Percentiles rank a stretch among this genome's conserved stretches.
Conservation (phyloP, 2,888 invertebrate genomes). For the Drosophila anomalata region DNA sequence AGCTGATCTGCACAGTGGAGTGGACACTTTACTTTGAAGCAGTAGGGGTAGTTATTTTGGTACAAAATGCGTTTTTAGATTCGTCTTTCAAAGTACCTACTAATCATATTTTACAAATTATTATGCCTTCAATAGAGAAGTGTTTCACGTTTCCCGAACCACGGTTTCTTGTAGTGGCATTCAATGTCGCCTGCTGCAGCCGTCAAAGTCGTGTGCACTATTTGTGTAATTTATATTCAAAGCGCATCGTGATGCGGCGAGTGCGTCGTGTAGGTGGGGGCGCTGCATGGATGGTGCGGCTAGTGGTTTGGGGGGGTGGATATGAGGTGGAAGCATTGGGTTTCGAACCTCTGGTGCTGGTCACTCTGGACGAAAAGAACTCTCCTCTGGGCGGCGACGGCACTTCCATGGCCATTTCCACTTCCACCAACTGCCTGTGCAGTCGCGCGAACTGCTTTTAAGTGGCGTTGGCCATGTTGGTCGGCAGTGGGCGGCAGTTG, state of each 20-base stretch:
- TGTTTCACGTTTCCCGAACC: background rate
- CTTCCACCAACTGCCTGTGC: conserved; percentile 10
- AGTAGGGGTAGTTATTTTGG: background rate
- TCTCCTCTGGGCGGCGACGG: conserved; percentile 19
- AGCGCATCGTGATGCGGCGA: conserved; percentile 55
- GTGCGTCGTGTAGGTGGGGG: conserved; percentile 17
- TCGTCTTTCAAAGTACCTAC: background rate
- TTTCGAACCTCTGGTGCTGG: conserved; percentile 3
- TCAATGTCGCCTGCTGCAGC: conserved; percentile 30
- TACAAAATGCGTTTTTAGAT: background rate
- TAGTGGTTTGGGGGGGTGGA: conserved; percentile 5
- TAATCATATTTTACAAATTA: background rate
- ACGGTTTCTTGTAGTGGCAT: conserved; percentile 19
- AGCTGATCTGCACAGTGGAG: conserved; percentile 24
- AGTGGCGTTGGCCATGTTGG: conserved; percentile 63
- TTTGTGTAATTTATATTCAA: conserved; percentile 77
- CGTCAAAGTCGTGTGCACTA: conserved; percentile 65
- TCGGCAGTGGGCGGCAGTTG: conserved; percentile 40
- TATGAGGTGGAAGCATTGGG: conserved; percentile 24
- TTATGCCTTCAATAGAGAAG: background rate
- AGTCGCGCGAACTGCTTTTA: conserved; percentile 59
- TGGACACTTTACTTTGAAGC: background rate
- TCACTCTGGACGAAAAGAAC: conserved; percentile 3
- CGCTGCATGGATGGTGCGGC: conserved; percentile 28
- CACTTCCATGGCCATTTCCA: conserved; percentile 16